Conservation (phyloP, 1,140 invertebrate genomes). For the Globodera ellingtonae region DNA sequence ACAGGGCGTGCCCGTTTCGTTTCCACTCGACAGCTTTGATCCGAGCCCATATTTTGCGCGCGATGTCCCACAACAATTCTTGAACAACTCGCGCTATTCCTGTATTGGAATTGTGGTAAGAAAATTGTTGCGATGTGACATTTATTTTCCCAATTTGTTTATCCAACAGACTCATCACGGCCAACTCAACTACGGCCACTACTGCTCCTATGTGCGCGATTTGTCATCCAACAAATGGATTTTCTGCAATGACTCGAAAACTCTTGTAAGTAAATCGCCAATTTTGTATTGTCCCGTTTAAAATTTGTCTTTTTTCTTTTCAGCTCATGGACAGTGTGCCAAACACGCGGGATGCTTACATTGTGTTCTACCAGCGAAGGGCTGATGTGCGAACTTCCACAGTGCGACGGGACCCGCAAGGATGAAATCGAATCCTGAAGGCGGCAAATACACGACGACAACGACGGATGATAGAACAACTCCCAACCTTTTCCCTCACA, state of each 20-base stretch:
- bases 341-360: slow-evolving; percentile 30
- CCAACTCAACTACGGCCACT: slow-evolving; percentile 28
- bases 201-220: slow-evolving; percentile 28
- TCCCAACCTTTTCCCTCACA: too few relatives aligned
- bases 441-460: too few relatives aligned
- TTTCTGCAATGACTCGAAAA: slow-evolving; percentile 32
- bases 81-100: background rate
- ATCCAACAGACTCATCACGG: slow-evolving; percentile 24
- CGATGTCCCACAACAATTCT: slow-evolving; percentile 60
- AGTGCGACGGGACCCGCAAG: too few relatives aligned
- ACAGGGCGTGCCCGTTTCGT: slow-evolving; percentile 85
- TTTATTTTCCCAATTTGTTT: background rate
- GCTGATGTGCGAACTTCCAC: too few relatives aligned
- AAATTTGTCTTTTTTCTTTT: slow-evolving; percentile 17
- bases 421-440: too few relatives aligned
- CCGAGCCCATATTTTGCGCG: slow-evolving; percentile 77
- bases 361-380: slow-evolving; percentile 28
- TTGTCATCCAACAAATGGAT: slow-evolving; percentile 14
- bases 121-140: background rate
- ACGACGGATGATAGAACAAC: too few relatives aligned
- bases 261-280: background rate
- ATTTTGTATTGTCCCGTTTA: background rate
- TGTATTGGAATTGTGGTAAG: slow-evolving; percentile 32
- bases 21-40: slow-evolving; percentile 81
- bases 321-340: slow-evolving; percentile 22